Evolutionary conservation across 2,888 invertebrate species (phyloP).

Genomic region (Pseudococcus jackbeardsleyi): DNA sequence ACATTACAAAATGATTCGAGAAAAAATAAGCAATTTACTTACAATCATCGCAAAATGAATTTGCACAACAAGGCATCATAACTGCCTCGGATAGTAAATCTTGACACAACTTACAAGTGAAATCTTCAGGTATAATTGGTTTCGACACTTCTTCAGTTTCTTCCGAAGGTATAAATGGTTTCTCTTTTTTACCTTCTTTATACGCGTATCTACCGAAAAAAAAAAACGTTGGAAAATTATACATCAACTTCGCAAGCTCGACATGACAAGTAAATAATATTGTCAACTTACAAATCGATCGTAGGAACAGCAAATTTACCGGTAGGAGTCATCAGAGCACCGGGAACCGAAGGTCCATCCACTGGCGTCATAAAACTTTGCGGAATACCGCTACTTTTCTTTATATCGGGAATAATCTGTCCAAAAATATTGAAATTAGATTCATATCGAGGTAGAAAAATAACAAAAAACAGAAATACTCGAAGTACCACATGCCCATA

Average conservation of each 20-base stretch:
- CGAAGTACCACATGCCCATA: neutral
- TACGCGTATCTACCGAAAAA: constrained; percentile 80
- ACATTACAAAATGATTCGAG: neutral
- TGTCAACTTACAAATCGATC: constrained; percentile 82
- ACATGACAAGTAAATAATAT: neutral
- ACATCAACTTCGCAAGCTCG: neutral
- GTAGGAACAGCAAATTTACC: constrained; percentile 91
- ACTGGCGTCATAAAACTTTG: constrained; percentile 95
- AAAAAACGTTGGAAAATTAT: constrained; percentile 65
- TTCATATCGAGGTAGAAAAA: neutral
- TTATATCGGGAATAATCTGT: constrained; percentile 72
- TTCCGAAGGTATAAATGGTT: constrained; percentile 74
- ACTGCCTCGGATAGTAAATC: constrained; percentile 95
- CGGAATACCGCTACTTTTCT: constrained; percentile 97
- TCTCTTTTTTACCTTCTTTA: constrained; percentile 79
- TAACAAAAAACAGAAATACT: neutral
- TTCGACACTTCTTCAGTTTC: constrained; percentile 73
- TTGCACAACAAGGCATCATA: constrained; percentile 98
- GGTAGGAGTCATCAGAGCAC: constrained; percentile 90
- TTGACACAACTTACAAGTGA: constrained; percentile 92
- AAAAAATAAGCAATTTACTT: constrained; percentile 70
- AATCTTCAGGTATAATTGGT: constrained; percentile 86
- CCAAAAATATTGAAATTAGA: constrained; percentile 1
- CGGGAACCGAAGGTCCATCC: constrained; percentile 88
- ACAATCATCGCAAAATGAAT: constrained; percentile 99